Conservation (phyloP, 1,140 invertebrate genomes). For the Campoletis sonorensis region DNA sequence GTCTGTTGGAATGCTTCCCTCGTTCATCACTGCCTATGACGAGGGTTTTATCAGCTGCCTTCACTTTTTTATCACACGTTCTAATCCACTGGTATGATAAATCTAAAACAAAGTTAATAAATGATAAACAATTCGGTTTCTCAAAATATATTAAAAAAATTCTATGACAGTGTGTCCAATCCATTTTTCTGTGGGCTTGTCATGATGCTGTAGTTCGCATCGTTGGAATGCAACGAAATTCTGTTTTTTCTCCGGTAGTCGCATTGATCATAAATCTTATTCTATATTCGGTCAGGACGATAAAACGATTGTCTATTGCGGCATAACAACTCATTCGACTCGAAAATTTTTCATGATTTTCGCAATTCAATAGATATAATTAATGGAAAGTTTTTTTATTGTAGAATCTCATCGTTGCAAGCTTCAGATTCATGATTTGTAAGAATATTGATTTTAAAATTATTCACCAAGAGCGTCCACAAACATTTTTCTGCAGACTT, state of each 20-base stretch:
- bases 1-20: not conserved
- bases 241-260: too few relatives aligned
- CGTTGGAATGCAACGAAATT: too few relatives aligned
- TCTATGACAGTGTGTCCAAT: not conserved
- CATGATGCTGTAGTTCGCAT: too few relatives aligned
- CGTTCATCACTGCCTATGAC: constrained; percentile 3
- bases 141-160: not conserved
- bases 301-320: too few relatives aligned
- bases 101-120: not conserved
- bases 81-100: constrained; percentile 11
- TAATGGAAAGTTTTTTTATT: too few relatives aligned
- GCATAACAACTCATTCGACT: too few relatives aligned
- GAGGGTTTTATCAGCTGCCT: not conserved
- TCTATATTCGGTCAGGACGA: too few relatives aligned
- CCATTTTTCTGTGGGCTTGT: not conserved
- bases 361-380: too few relatives aligned
- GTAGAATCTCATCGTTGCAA: too few relatives aligned
- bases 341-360: too few relatives aligned
- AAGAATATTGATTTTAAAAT: not conserved
- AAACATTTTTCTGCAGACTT: constrained; percentile 1
- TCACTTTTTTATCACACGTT: not conserved
- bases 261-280: too few relatives aligned
- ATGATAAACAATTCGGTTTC: not conserved
- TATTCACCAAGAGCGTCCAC: not conserved
- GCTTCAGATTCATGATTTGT: too few relatives aligned